Conservation (phyloP, 2,888 invertebrate species). For the Aquatica leii region DNA sequence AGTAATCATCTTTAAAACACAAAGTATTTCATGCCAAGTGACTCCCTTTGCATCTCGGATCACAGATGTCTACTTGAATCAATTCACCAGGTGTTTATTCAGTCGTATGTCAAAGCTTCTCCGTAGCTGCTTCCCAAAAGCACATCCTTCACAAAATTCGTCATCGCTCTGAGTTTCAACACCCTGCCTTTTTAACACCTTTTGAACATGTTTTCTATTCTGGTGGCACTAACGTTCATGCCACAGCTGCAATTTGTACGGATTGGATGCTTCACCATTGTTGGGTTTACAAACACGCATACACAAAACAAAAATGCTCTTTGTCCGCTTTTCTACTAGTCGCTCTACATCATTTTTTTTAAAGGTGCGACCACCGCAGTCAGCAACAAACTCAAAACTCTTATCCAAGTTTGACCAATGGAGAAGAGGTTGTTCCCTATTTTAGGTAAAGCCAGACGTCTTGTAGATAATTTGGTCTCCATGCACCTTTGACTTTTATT, state of each 20-base stretch:
- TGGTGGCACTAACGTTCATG: not conserved
- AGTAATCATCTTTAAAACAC: conserved; percentile 40
- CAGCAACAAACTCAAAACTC: not conserved
- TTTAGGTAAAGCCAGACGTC: not conserved
- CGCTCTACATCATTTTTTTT: not conserved
- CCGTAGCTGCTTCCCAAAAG: not conserved
- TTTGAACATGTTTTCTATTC: conserved; percentile 7
- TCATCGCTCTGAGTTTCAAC: not conserved
- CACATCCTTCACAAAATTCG: not conserved
- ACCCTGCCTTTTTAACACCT: not conserved
- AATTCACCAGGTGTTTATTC: not conserved
- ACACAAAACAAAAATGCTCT: not conserved
- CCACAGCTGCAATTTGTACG: not conserved
- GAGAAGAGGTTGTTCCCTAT: not conserved
- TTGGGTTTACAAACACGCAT: conserved; percentile 10
- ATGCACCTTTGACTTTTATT: not conserved
- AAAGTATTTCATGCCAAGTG: conserved; percentile 24
- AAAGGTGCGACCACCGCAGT: not conserved
- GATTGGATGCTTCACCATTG: not conserved
- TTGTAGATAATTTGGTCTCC: not conserved
- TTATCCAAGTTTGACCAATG: not conserved
- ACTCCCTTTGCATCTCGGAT: no score
- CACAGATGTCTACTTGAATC: no score
- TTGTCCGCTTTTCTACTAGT: not conserved
- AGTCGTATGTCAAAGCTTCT: not conserved